Percentiles rank a stretch among this genome's conserved stretches.
phyloP scores from a whole-genome alignment of 2,797 vertebrate species.

The Syngnathus rostellatus region DNA sequence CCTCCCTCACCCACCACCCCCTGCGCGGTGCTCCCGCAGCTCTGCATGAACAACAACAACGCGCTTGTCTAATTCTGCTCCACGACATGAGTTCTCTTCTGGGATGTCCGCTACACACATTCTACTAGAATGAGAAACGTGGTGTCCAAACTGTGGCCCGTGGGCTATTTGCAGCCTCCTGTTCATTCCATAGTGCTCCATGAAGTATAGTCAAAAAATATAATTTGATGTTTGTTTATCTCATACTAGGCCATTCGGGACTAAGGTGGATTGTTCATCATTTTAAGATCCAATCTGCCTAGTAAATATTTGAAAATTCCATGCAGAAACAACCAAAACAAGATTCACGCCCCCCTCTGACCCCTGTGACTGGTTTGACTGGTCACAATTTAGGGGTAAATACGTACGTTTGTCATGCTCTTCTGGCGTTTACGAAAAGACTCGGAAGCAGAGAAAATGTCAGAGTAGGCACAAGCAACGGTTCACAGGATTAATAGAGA shows the following conservation, averaged over 20 bases:
- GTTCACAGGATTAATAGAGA: constrained; percentile 44
- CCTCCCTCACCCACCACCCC: background rate
- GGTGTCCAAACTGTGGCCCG: background rate
- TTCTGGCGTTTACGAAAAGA: constrained; percentile 36
- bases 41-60: constrained; percentile 2
- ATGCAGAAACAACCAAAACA: too few relatives aligned
- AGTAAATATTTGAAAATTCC: background rate
- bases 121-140: background rate
- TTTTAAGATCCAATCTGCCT: background rate
- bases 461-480: constrained; percentile 19
- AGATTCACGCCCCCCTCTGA: too few relatives aligned
- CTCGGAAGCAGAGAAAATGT: constrained; percentile 21
- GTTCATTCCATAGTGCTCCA: background rate
- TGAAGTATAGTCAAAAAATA: background rate
- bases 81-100: background rate
- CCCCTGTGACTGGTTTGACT: too few relatives aligned
- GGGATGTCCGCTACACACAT: background rate
- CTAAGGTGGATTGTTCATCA: background rate
- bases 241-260: background rate
- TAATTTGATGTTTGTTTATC: background rate
- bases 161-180: background rate
- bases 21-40: background rate
- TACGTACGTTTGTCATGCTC: constrained; percentile 15
- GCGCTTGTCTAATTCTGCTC: background rate
- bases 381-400: background rate